Percentiles rank a stretch among this genome's conserved stretches.
Evolutionary conservation across 2,113 vertebrate species (phyloP).

Genomic region (Oncorhynchus tshawytscha): DNA sequence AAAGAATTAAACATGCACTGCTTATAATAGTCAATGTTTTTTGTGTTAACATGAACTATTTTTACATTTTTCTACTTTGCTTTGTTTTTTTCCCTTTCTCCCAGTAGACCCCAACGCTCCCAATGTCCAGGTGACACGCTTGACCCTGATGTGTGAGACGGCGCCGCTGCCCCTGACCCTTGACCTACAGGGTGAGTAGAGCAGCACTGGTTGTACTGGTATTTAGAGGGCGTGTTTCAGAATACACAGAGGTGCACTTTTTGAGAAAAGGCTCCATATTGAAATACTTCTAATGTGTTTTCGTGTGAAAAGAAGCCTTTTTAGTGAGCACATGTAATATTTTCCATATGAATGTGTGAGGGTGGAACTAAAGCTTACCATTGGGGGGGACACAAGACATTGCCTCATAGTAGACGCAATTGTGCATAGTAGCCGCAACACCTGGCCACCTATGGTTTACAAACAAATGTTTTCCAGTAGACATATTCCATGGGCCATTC

Average conservation of each 20-base stretch:
- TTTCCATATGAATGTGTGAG: background rate
- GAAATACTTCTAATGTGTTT: background rate
- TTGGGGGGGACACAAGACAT: background rate
- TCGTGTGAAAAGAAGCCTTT: background rate
- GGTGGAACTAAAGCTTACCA: background rate
- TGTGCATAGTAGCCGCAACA: slow-evolving; percentile 3
- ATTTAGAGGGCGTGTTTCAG: background rate
- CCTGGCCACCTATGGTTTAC: background rate
- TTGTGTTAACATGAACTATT: background rate
- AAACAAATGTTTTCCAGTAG: background rate
- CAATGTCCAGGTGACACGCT: slow-evolving; percentile 88
- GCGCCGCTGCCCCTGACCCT: slow-evolving; percentile 82
- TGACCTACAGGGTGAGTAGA: slow-evolving; percentile 86
- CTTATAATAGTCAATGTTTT: background rate
- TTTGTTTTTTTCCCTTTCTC: slow-evolving; percentile 2
- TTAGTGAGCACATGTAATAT: background rate
- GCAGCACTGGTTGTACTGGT: background rate
- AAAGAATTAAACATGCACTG: too few species aligned
- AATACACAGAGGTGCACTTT: background rate
- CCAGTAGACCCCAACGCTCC: slow-evolving; percentile 77
- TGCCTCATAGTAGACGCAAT: slow-evolving; percentile 1
- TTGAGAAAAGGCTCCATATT: too few species aligned
- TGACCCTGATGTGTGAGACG: slow-evolving; percentile 83
- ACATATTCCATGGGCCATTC: slow-evolving; percentile 19
- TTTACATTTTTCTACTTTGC: background rate